Evolutionary conservation across 2,113 vertebrate species (phyloP), one percentile per base, ranked within the genome.

Genomic region (Gasterosteus nipponicus): DNA sequence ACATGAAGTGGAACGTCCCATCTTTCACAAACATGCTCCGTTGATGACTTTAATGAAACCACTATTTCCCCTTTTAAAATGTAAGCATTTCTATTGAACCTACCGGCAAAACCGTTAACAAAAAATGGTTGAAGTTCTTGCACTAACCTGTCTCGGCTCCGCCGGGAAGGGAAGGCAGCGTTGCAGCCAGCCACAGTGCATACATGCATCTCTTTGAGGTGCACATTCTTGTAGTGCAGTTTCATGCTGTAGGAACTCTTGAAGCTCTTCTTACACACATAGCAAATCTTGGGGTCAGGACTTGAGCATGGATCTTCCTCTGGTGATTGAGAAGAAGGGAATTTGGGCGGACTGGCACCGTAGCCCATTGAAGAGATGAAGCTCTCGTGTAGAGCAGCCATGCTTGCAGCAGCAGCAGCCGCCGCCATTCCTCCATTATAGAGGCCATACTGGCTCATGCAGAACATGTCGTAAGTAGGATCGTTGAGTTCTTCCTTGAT

Each of bases 201-300:
- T 91, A 99, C 97, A 29, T 99, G 98, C 98, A 99, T 99, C 95
- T 99, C 98, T 94, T 99, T 99, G 87, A 99, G 96, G 93, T 99
- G 98, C 91, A 99, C 98, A 0, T 99, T 99, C 92, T 96, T 97
- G 95, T 99, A 99, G 94, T 99, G 98, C 82, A 99, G 97, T 92
- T 99, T 99, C 92, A 99, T 98, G 75, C 98, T 99, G 91, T 99
- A 99, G 86, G 98, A 99, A 91, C 97, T 99, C 94, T 99, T 99
- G 95, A 99, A 99, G 94, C 95, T 99, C 93, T 99, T 99, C 95
- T 99, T 99, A 95, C 98, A 99, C 81, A 99, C 98, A 10, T 99
- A 99, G 94, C 98, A 99, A 90, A 98, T 99, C 94, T 99, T 99
- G 87, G 98, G 98, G 79, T 99, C 98, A 77, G 97, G 96, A 81